phyloP scores from a whole-genome alignment of 2,113 vertebrate genomes.

The Syngnathus floridae region DNA sequence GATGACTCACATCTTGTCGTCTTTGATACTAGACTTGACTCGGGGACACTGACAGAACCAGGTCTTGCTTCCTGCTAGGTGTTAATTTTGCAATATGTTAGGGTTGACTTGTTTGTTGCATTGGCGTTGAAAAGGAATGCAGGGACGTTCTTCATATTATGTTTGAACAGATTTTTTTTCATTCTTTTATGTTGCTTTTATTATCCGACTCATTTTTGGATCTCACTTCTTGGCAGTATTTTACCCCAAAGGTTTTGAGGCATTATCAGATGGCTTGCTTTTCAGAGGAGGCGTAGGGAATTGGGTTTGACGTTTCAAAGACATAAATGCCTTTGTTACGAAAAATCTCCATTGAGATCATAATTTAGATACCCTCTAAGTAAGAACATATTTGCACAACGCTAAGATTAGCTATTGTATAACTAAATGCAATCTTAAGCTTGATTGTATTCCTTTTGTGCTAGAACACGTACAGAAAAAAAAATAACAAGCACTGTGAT shows the following conservation, averaged over 20 bases:
- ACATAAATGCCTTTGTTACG: constrained; percentile 31
- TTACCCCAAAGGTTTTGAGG: constrained; percentile 43
- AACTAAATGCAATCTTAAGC: constrained; percentile 2
- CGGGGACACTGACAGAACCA: constrained; percentile 51
- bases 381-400: constrained; percentile 36
- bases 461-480: not conserved
- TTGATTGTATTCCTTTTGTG: not conserved
- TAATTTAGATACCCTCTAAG: constrained; percentile 39
- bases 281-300: constrained; percentile 34
- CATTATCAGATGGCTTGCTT: constrained; percentile 52
- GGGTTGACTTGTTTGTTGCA: not conserved
- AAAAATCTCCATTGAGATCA: constrained; percentile 40
- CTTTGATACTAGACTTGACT: constrained; percentile 53
- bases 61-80: constrained; percentile 21
- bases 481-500: not conserved
- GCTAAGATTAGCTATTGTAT: constrained; percentile 17
- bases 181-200: constrained; percentile 30
- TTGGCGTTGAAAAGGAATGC: constrained; percentile 13
- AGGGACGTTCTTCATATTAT: not conserved
- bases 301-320: constrained; percentile 52
- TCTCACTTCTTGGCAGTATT: constrained; percentile 39
- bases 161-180: constrained; percentile 17
- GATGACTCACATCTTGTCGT: constrained; percentile 46
- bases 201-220: constrained; percentile 30
- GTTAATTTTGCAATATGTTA: constrained; percentile 2